phyloP scores from a whole-genome alignment of 2,888 invertebrate genomes.

The Zaprionus bogoriensis region DNA sequence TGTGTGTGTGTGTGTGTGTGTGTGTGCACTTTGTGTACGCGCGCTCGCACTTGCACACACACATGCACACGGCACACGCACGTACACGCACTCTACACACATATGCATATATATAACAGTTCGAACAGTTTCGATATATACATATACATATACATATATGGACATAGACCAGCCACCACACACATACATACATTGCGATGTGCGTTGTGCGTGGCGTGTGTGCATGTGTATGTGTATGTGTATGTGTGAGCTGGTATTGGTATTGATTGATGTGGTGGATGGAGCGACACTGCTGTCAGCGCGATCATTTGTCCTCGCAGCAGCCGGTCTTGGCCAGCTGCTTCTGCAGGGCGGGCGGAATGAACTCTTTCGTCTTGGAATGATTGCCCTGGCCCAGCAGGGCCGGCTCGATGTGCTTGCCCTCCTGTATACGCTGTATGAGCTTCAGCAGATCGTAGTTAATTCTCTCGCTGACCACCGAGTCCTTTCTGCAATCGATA shows the following conservation, averaged over 20 bases:
- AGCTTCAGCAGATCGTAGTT: slow-evolving; percentile 95
- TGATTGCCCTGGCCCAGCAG: slow-evolving; percentile 89
- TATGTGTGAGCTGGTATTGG: slow-evolving; percentile 12
- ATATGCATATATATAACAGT: too few species aligned
- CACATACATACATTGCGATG: too few species aligned
- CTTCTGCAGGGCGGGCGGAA: slow-evolving; percentile 90
- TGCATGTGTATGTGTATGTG: background rate
- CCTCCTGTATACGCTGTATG: slow-evolving; percentile 89
- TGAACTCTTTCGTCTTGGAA: slow-evolving; percentile 92
- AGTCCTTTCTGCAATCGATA: slow-evolving; percentile 88
- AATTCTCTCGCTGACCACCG: slow-evolving; percentile 92
- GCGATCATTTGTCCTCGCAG: slow-evolving; percentile 79
- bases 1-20: too few species aligned
- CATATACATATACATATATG: too few species aligned
- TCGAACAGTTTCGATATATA: too few species aligned
- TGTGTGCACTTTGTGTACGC: background rate
- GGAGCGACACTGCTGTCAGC: slow-evolving; percentile 15
- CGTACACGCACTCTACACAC: too few species aligned
- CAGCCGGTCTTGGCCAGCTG: slow-evolving; percentile 81
- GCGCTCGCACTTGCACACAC: background rate
- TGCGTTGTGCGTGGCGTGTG: too few species aligned
- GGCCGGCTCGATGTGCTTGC: slow-evolving; percentile 88
- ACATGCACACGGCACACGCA: background rate
- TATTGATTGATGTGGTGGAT: background rate
- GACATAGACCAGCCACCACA: too few species aligned